Evolutionary conservation across 2,113 vertebrate genomes (phyloP).

Genomic region (Xiphias gladius): DNA sequence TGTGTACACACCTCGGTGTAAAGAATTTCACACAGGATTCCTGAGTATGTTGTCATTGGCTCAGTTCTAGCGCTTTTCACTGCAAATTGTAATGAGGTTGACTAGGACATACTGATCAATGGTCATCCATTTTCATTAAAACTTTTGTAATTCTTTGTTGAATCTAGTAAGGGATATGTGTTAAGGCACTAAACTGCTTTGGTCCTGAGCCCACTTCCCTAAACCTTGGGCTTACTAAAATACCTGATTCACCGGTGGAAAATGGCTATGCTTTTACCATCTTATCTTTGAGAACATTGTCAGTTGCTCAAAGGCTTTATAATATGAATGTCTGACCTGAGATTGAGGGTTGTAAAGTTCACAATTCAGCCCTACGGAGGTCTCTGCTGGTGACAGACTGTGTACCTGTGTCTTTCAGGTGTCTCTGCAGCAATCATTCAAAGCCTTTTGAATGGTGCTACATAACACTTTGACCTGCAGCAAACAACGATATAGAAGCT

Average conservation of each 20-base stretch:
- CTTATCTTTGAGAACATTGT: not conserved
- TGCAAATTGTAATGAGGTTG: not conserved
- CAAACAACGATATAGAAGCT: not conserved
- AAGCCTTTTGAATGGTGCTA: not conserved
- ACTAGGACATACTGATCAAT: not conserved
- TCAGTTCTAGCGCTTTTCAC: not conserved
- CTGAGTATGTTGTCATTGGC: not conserved
- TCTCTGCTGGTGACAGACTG: not conserved
- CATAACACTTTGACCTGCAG: not conserved
- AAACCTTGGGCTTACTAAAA: not conserved
- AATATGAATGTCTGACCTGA: not conserved
- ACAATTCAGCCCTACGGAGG: not conserved
- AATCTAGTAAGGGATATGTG: not conserved
- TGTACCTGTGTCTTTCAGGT: slow-evolving; percentile 1
- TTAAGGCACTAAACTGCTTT: too few species aligned
- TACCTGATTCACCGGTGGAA: not conserved
- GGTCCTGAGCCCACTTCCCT: not conserved
- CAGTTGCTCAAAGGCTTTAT: not conserved
- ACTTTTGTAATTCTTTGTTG: not conserved
- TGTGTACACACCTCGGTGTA: too few species aligned
- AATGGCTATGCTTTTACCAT: not conserved
- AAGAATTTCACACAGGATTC: slow-evolving; percentile 3
- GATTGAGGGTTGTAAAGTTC: not conserved
- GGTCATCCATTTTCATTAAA: not conserved
- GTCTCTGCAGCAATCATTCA: not conserved